Conservation (phyloP, 2,797 vertebrate genomes). For the Siniperca scherzeri region DNA sequence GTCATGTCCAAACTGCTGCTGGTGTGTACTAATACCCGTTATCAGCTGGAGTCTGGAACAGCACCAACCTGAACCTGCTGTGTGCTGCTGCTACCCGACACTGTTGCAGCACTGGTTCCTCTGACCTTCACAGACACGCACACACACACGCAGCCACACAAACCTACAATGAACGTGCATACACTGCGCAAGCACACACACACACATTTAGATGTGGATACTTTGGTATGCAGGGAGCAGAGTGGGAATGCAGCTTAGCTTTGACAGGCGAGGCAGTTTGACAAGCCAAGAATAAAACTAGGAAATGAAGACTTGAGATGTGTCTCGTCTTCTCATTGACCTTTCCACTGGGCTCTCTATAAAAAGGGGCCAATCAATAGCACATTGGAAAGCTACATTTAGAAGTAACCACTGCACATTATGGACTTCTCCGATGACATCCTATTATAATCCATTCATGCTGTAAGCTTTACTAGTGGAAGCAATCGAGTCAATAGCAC, state of each 20-base stretch:
- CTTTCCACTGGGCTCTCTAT: constrained; percentile 69
- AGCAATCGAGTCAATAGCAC: constrained; percentile 13
- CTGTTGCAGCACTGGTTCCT: constrained; percentile 47
- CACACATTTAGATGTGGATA: constrained; percentile 48
- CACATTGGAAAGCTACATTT: constrained; percentile 71
- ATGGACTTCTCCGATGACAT: constrained; percentile 69
- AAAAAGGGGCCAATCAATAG: constrained; percentile 74
- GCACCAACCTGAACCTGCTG: constrained; percentile 57
- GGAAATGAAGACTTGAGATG: constrained; percentile 80
- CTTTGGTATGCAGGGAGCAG: constrained; percentile 76
- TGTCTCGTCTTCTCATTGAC: constrained; percentile 78
- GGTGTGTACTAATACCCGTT: constrained; percentile 58
- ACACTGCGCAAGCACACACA: neutral
- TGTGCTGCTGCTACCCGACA: constrained; percentile 61
- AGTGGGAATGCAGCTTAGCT: constrained; percentile 69
- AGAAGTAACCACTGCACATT: constrained; percentile 61
- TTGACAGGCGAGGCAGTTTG: constrained; percentile 77
- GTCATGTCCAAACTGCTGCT: constrained; percentile 57
- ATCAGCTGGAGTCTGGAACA: constrained; percentile 63
- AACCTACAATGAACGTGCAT: constrained; percentile 23
- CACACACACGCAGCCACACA: constrained; percentile 26
- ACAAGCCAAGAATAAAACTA: constrained; percentile 82
- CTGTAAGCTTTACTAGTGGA: constrained; percentile 7
- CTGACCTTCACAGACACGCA: constrained; percentile 63
- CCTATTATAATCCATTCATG: constrained; percentile 56